Evolutionary conservation across 2,888 invertebrate genomes (phyloP), one percentile per base, ranked within the genome.

Genomic region (Sminthurides aquaticus): DNA sequence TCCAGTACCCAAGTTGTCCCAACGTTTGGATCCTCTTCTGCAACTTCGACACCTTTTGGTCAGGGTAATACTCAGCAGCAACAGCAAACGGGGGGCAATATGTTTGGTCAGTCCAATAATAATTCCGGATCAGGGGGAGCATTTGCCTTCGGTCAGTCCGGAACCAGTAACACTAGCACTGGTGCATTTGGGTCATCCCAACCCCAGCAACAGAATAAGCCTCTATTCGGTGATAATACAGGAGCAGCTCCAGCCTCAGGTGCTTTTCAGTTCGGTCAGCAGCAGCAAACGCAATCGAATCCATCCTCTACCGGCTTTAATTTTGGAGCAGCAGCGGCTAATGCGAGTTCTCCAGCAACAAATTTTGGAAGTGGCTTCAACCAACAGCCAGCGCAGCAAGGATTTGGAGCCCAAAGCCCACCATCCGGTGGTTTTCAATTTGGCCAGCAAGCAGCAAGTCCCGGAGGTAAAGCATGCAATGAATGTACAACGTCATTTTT

Each of bases 381-480:
- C 2, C 49, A 61, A 57, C 61, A 62, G 27, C 49, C 59, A 1
- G 20, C 8, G 27, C 25, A 15, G 5, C 22, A 25, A 29, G 48
- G 26, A 24, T 11, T 15, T 8, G 43, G 20, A 27, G 54, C 56
- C 27, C 55, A 55, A 48, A 48, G 26, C 25, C 24, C 62, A 24
- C 2, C 48, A 29, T 8, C 66, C 48, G 66, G 69, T 28, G 60
- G 57, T 43, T 69, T 67, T 29, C 67, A 67, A 48, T 69, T 67
- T 62, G 67, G 65, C 5, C 66, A 69, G 25, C 27, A 56, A 34
- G 26, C 62, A 57, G 28, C 64, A n/a, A 34, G 27, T 18, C 18
- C 55, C 26, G 55, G 34, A 56, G 56, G 56, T 62, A 5, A 54
- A 24, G 8, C n/a, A n/a, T n/a, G 1, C 60, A 66, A 62, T 61